Conservation (phyloP, 1,140 invertebrate genomes). For the Leptonema lineaticorne region DNA sequence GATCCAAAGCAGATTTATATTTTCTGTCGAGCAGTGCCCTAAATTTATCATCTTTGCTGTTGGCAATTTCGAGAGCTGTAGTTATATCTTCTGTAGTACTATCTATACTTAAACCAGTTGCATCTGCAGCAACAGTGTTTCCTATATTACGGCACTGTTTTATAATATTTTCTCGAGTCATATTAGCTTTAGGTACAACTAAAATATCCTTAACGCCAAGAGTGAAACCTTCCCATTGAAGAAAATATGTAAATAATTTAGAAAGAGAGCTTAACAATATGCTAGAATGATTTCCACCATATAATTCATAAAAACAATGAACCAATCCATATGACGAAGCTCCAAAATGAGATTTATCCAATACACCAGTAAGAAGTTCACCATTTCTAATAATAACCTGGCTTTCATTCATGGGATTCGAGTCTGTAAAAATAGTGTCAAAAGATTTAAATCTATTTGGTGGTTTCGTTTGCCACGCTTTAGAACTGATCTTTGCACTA, state of each 20-base stretch:
- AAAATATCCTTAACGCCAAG: conserved; percentile 95
- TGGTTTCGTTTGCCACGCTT: conserved; percentile 68
- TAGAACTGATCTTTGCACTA: conserved; percentile 80
- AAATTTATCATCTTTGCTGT: conserved; percentile 73
- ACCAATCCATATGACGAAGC: conserved; percentile 91
- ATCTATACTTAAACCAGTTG: conserved; percentile 68
- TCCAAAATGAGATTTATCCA: conserved; percentile 97
- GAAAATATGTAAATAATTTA: conserved; percentile 86
- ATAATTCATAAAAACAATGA: conserved; percentile 92
- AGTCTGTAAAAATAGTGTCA: conserved; percentile 59
- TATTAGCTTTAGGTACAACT: conserved; percentile 70
- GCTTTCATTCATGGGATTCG: conserved; percentile 80
- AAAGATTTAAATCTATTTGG: conserved; percentile 63
- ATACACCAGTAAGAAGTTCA: conserved; percentile 87
- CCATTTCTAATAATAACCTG: conserved; percentile 89
- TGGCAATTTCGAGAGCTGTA: conserved; percentile 69
- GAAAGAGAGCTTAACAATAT: conserved; percentile 85
- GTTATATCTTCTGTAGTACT: conserved; percentile 59
- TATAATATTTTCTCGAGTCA: conserved; percentile 72
- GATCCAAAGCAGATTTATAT: conserved; percentile 82
- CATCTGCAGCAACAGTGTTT: conserved; percentile 66
- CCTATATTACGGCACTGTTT: conserved; percentile 64
- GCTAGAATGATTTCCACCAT: conserved; percentile 83
- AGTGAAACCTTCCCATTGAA: conserved; percentile 91
- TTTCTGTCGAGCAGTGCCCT: conserved; percentile 76